phyloP scores from a whole-genome alignment of 2,797 vertebrate genomes.

The Potorous gilbertii region DNA sequence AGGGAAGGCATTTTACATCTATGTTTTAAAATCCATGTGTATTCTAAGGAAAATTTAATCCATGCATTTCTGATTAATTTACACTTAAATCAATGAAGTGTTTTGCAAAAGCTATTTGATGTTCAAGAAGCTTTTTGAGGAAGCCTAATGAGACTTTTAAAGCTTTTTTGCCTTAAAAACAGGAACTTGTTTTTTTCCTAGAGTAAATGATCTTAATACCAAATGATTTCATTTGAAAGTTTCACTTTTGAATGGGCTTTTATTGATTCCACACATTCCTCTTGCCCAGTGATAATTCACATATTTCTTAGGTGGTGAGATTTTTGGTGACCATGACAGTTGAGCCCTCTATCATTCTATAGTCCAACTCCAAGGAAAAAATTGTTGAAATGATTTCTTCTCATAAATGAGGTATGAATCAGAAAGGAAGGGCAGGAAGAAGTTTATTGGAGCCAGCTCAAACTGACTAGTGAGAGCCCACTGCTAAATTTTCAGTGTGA shows the following conservation, averaged over 20 bases:
- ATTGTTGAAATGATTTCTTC: neutral
- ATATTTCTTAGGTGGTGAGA: neutral
- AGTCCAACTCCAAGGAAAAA: neutral
- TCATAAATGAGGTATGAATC: neutral
- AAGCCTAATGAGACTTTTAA: slow-evolving; percentile 64
- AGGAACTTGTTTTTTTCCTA: slow-evolving; percentile 22
- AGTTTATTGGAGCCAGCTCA: neutral
- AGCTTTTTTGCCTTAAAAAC: slow-evolving; percentile 66
- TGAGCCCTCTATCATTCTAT: neutral
- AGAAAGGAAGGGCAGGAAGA: neutral
- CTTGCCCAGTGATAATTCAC: neutral
- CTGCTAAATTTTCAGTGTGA: too few relatives aligned
- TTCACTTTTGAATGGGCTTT: slow-evolving; percentile 22
- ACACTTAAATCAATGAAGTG: slow-evolving; percentile 75
- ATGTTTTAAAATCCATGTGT: slow-evolving; percentile 53
- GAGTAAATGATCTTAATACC: slow-evolving; percentile 26
- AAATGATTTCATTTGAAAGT: slow-evolving; percentile 57
- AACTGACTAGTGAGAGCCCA: neutral
- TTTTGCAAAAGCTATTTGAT: slow-evolving; percentile 73
- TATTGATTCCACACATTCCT: slow-evolving; percentile 32
- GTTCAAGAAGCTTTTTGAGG: slow-evolving; percentile 68
- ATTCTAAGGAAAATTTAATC: slow-evolving; percentile 61
- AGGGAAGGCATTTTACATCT: slow-evolving; percentile 61
- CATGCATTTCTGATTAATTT: slow-evolving; percentile 74
- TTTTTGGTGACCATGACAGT: neutral